Conservation (phyloP, 2,888 invertebrate genomes). For the Nomada fucata region DNA sequence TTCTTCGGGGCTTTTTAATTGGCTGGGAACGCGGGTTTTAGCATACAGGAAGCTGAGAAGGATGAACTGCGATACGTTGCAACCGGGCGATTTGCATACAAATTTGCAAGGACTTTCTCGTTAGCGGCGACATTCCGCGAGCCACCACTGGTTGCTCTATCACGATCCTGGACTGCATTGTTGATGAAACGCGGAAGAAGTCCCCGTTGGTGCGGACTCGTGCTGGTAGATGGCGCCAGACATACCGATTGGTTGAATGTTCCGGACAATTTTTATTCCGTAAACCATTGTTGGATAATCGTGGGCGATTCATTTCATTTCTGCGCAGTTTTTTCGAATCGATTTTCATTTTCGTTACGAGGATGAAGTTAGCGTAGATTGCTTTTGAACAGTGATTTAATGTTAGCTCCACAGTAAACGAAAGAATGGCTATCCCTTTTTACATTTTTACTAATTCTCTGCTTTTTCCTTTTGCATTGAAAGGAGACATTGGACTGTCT, state of each 20-base stretch:
- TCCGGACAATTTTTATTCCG: conserved; percentile 15
- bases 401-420: too few relatives aligned
- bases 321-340: too few relatives aligned
- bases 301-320: neutral
- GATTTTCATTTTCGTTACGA: too few relatives aligned
- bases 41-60: conserved; percentile 7
- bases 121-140: conserved; percentile 28
- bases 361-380: too few relatives aligned
- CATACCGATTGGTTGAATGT: conserved; percentile 4
- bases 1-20: neutral
- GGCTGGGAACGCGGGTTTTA: conserved; percentile 4
- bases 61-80: conserved; percentile 17
- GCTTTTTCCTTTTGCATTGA: too few relatives aligned
- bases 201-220: conserved; percentile 45
- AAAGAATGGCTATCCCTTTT: too few relatives aligned
- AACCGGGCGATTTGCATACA: conserved; percentile 41
- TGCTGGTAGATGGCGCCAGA: conserved; percentile 72
- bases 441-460: too few relatives aligned
- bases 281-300: neutral
- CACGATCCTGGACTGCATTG: conserved; percentile 63
- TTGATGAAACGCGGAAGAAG: conserved; percentile 66
- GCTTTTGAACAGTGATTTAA: too few relatives aligned
- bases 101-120: conserved; percentile 53
- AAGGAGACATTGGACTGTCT: too few relatives aligned
- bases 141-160: conserved; percentile 32